These are phyloP conservation scores for Agapostemon virescens DNA, from an alignment of 2,888 invertebrate species.

Conservation along the genomic window DNA sequence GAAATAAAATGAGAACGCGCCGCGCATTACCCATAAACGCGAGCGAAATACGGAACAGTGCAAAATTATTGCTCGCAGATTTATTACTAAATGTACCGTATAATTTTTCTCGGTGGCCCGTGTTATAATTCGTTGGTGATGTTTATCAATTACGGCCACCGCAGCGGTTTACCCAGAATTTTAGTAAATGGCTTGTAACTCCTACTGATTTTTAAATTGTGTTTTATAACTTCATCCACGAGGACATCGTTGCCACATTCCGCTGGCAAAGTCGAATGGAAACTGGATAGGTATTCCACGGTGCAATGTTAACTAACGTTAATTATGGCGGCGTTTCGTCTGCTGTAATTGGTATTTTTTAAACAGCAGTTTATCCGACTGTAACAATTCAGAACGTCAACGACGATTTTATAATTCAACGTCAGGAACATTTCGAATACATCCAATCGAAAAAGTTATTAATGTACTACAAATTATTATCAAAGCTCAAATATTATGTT, in stretches of 20 bases:
- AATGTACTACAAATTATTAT: not conserved
- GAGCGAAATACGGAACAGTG: slow-evolving; percentile 25
- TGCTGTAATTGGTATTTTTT: not conserved
- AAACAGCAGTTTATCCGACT: not conserved
- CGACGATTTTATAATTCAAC: not conserved
- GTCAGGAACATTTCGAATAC: not conserved
- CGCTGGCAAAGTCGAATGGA: not conserved
- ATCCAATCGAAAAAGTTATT: not conserved
- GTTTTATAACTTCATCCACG: not conserved
- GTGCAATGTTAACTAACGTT: not conserved
- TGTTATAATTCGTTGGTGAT: slow-evolving; percentile 30
- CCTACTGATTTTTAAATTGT: slow-evolving; percentile 18
- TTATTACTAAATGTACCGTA: slow-evolving; percentile 35
- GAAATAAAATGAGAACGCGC: slow-evolving; percentile 45
- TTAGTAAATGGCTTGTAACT: not conserved
- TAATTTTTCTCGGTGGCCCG: slow-evolving; percentile 35
- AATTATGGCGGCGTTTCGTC: not conserved
- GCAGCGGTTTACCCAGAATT: slow-evolving; percentile 23
- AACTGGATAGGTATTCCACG: not conserved
- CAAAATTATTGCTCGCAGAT: slow-evolving; percentile 43
- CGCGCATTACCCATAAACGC: slow-evolving; percentile 21
- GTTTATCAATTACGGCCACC: slow-evolving; percentile 56
- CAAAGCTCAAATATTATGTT: not conserved
- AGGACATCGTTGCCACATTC: not conserved
- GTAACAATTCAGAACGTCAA: not conserved